phyloP scores from a whole-genome alignment of 2,113 vertebrate species.

The Tonatia bakeri region DNA sequence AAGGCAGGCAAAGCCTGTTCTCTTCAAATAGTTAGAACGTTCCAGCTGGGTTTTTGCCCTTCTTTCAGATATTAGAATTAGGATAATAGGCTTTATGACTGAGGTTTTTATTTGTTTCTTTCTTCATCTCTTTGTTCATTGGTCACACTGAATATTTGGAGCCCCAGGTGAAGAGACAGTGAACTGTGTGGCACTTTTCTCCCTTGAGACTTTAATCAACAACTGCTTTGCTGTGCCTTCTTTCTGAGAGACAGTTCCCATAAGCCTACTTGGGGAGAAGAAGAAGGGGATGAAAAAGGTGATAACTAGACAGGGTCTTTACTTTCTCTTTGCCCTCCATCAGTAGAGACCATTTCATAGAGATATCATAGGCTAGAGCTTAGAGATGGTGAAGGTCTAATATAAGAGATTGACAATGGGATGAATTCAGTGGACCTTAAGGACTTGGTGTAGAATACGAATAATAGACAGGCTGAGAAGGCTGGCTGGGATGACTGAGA shows the following conservation, averaged over 20 bases:
- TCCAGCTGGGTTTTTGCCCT: neutral
- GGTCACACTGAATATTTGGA: neutral
- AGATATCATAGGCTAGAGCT: neutral
- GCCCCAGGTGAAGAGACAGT: neutral
- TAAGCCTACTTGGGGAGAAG: neutral
- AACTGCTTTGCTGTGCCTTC: neutral
- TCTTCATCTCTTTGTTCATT: neutral
- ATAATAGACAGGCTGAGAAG: neutral
- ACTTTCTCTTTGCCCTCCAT: neutral
- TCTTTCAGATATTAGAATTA: constrained; percentile 2
- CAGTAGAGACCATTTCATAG: neutral
- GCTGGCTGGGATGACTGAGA: neutral
- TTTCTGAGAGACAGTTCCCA: neutral
- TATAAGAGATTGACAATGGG: neutral
- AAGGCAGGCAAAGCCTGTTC: neutral
- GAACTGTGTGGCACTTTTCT: neutral
- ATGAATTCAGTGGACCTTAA: neutral
- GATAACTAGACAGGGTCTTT: neutral
- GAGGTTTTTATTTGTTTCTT: neutral
- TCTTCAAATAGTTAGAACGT: neutral
- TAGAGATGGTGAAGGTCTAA: neutral
- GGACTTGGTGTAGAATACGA: neutral
- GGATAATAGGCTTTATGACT: neutral
- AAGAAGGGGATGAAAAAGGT: neutral
- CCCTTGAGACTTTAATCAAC: neutral